These are phyloP conservation scores for Pseudachorutes palmiensis DNA, from an alignment of 1,140 invertebrate genomes.

Conservation along the genomic window DNA sequence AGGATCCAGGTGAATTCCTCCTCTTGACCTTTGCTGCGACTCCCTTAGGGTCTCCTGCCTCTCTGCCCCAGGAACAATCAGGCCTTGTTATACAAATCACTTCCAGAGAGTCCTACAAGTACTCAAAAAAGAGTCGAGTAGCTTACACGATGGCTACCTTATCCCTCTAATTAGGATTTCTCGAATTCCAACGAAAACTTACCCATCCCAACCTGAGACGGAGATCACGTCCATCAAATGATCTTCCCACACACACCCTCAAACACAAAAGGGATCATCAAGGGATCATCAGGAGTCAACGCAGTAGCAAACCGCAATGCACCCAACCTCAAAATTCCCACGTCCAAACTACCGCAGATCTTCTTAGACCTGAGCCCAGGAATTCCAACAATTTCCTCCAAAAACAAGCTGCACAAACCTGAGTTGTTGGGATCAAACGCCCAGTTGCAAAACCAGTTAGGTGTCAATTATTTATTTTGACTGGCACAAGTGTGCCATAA, in stretches of 20 bases:
- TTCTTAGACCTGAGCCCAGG: background rate
- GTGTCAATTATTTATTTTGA: background rate
- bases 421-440: background rate
- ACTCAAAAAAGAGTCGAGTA: background rate
- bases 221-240: background rate
- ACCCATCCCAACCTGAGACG: background rate
- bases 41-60: background rate
- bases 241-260: background rate
- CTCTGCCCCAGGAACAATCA: background rate
- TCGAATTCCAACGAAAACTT: constrained; percentile 1
- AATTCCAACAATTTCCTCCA: background rate
- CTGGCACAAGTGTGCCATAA: background rate
- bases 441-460: background rate
- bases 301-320: background rate
- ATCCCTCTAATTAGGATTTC: constrained; percentile 8
- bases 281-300: background rate
- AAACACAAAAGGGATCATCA: background rate
- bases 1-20: constrained; percentile 8
- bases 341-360: too few relatives aligned
- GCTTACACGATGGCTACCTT: background rate
- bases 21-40: background rate
- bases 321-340: background rate
- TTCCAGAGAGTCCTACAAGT: too few relatives aligned
- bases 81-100: constrained; percentile 8
- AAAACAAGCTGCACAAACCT: background rate